Conservation (phyloP, 2,888 invertebrate genomes). For the Nymphalis c-album region DNA sequence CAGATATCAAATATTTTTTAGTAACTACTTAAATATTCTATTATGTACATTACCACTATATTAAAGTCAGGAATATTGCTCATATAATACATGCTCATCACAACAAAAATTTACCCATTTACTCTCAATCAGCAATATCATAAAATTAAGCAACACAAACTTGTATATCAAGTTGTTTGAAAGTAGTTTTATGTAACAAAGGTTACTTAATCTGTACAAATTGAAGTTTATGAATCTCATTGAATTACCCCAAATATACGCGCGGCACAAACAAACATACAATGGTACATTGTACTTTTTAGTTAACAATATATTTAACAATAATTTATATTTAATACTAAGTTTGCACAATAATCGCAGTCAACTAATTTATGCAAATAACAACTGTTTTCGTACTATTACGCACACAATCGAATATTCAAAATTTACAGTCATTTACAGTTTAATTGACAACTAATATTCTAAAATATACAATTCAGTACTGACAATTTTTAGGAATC, state of each 20-base stretch:
- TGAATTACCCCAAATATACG: not conserved
- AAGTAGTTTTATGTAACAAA: slow-evolving; percentile 3
- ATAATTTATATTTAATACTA: slow-evolving; percentile 48
- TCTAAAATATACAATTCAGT: slow-evolving; percentile 21
- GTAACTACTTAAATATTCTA: slow-evolving; percentile 63
- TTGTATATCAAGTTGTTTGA: not conserved
- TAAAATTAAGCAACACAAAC: slow-evolving; percentile 10
- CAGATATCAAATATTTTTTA: slow-evolving; percentile 64
- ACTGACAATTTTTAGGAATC: slow-evolving; percentile 38
- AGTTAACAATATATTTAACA: slow-evolving; percentile 65
- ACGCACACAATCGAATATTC: slow-evolving; percentile 25
- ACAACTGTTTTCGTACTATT: slow-evolving; percentile 26
- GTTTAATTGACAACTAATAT: slow-evolving; percentile 5
- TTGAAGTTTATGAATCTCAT: slow-evolving; percentile 4
- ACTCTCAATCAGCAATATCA: slow-evolving; percentile 31
- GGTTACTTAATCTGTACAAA: slow-evolving; percentile 13
- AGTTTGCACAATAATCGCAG: slow-evolving; percentile 28
- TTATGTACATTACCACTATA: slow-evolving; percentile 65
- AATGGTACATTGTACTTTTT: slow-evolving; percentile 61
- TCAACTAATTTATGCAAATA: slow-evolving; percentile 24
- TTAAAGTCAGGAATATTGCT: slow-evolving; percentile 68
- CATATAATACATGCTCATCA: slow-evolving; percentile 66
- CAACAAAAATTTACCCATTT: slow-evolving; percentile 52
- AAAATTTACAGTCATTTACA: slow-evolving; percentile 25
- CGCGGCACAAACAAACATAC: slow-evolving; percentile 54